These are phyloP conservation scores for Timema cristinae DNA, from an alignment of 2,888 invertebrate genomes.

Conservation along the genomic window DNA sequence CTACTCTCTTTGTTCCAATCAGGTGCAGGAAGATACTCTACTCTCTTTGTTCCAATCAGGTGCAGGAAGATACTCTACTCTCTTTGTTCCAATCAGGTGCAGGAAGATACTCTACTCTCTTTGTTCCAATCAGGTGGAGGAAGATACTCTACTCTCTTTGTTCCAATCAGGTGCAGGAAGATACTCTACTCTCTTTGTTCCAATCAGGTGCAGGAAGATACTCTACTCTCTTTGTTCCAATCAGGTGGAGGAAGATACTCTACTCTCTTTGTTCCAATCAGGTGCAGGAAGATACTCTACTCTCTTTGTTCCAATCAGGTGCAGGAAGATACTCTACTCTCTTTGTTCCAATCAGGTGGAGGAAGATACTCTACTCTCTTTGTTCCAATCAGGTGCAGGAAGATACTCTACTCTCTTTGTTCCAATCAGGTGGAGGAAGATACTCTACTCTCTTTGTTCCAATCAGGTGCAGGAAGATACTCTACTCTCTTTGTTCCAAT, in stretches of 20 bases:
- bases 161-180: slow-evolving; percentile 65
- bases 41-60: slow-evolving; percentile 49
- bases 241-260: slow-evolving; percentile 79
- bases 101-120: too few species aligned
- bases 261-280: slow-evolving; percentile 44
- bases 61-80: slow-evolving; percentile 86
- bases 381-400: slow-evolving; percentile 63
- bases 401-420: too few species aligned
- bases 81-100: slow-evolving; percentile 56
- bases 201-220: slow-evolving; percentile 72
- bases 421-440: slow-evolving; percentile 68
- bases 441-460: too few species aligned
- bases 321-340: too few species aligned
- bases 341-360: slow-evolving; percentile 59
- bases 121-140: slow-evolving; percentile 61
- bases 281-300: slow-evolving; percentile 83
- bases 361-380: too few species aligned
- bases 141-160: too few species aligned
- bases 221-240: too few species aligned
- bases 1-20: too few species aligned
- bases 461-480: slow-evolving; percentile 74
- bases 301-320: slow-evolving; percentile 53
- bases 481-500: too few species aligned
- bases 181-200: too few species aligned
- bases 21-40: slow-evolving; percentile 85